phyloP scores from a whole-genome alignment of 2,888 invertebrate genomes.

The Danaus chrysippus region DNA sequence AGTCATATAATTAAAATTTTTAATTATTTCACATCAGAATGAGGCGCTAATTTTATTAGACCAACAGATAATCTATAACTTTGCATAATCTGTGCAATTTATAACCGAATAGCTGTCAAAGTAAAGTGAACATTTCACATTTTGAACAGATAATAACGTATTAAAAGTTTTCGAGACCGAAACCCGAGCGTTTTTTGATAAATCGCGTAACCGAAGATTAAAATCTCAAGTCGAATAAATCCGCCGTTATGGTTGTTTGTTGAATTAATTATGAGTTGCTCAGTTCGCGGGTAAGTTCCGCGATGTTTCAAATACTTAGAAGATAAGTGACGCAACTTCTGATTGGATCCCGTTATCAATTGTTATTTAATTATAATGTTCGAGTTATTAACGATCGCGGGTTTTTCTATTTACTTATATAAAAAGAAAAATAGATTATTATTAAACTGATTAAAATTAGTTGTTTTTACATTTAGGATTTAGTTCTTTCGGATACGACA shows the following conservation, averaged over 20 bases:
- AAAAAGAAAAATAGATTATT: too few relatives aligned
- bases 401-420: too few relatives aligned
- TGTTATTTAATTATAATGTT: slow-evolving; percentile 3
- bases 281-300: slow-evolving; percentile 44
- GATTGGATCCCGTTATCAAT: slow-evolving; percentile 8
- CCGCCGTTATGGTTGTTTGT: slow-evolving; percentile 55
- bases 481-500: too few relatives aligned
- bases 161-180: slow-evolving; percentile 2
- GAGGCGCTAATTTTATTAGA: too few relatives aligned
- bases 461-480: too few relatives aligned
- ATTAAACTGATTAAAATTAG: too few relatives aligned
- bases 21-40: not conserved
- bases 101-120: too few relatives aligned
- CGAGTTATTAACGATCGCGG: too few relatives aligned
- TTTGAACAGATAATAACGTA: slow-evolving; percentile 9
- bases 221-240: slow-evolving; percentile 60
- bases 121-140: slow-evolving; percentile 2
- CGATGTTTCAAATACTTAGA: slow-evolving; percentile 31
- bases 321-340: slow-evolving; percentile 21
- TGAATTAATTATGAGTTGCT: slow-evolving; percentile 59
- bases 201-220: slow-evolving; percentile 39
- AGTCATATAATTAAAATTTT: slow-evolving; percentile 10
- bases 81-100: too few relatives aligned
- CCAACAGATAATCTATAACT: too few relatives aligned
- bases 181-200: slow-evolving; percentile 14